A percentile compares a stretch with the other conserved stretches of the same genome.
Evolutionary conservation across 2,113 vertebrate genomes (phyloP).

Genomic region (Xenus cinereus): DNA sequence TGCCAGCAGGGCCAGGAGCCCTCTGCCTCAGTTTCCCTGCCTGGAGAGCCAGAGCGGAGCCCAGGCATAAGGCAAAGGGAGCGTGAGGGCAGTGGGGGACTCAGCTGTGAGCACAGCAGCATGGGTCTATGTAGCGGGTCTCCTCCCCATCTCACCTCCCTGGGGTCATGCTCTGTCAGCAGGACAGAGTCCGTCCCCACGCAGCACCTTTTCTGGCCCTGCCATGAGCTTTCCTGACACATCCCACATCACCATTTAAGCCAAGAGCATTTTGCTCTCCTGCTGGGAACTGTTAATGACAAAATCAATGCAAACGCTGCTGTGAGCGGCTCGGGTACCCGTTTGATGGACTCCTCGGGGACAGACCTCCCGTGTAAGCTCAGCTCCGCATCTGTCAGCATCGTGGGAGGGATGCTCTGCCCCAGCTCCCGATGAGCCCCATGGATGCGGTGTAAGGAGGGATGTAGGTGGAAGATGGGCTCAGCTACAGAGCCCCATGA

Average conservation of each 20-base stretch:
- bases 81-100: fast-evolving
- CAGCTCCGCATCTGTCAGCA: neutral
- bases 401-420: neutral
- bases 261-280: neutral
- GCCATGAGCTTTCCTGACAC: neutral
- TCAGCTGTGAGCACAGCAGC: neutral
- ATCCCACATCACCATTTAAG: neutral
- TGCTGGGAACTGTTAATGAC: neutral
- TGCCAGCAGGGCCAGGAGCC: neutral
- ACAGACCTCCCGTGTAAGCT: neutral
- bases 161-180: neutral
- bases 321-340: neutral
- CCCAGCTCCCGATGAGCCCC: fast-evolving
- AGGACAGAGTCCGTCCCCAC: neutral
- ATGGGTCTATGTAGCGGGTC: neutral
- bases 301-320: neutral
- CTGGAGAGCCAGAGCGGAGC: neutral
- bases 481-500: neutral
- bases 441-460: neutral
- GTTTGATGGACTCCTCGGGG: neutral
- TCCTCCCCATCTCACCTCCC: neutral
- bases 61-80: neutral
- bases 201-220: neutral
- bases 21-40: neutral
- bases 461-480: neutral